Evolutionary conservation across 2,888 invertebrate genomes (phyloP).

Genomic region (Chloroclystis v-ata): DNA sequence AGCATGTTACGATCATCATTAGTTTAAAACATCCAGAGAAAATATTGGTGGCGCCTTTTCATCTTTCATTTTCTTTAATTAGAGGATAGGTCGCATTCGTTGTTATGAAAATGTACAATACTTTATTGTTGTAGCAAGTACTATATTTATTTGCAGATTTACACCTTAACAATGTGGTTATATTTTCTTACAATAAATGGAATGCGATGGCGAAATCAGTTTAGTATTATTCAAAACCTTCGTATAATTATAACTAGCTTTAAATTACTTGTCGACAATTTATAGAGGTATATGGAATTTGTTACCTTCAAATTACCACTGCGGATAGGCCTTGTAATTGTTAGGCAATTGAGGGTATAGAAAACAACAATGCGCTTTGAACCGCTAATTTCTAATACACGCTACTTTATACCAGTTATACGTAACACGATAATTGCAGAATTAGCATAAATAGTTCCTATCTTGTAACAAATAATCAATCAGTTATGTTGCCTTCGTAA

Average conservation of each 20-base stretch:
- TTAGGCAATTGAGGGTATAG: constrained; percentile 28
- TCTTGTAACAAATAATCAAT: background rate
- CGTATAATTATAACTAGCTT: too few relatives aligned
- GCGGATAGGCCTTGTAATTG: constrained; percentile 25
- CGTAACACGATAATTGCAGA: background rate
- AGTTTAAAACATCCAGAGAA: constrained; percentile 54
- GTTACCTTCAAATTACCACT: constrained; percentile 8
- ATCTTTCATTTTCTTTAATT: constrained; percentile 56
- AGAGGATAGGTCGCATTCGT: constrained; percentile 73
- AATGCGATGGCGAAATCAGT: constrained; percentile 71
- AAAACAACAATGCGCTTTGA: constrained; percentile 22
- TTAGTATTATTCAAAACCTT: constrained; percentile 46
- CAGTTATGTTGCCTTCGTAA: background rate
- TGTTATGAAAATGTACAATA: constrained; percentile 56
- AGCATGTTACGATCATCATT: constrained; percentile 43
- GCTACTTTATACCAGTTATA: too few relatives aligned
- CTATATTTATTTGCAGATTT: constrained; percentile 10
- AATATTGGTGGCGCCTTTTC: constrained; percentile 57
- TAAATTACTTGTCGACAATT: too few relatives aligned
- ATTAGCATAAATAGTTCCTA: background rate
- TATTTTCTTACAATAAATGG: constrained; percentile 73
- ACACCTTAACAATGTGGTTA: constrained; percentile 31
- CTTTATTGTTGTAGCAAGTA: constrained; percentile 19
- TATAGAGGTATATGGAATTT: background rate
- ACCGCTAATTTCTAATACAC: constrained; percentile 12